Percentiles rank a stretch among this genome's conserved stretches.
Conservation (phyloP, 2,113 vertebrate species). For the Corythoichthys haematopterus region DNA sequence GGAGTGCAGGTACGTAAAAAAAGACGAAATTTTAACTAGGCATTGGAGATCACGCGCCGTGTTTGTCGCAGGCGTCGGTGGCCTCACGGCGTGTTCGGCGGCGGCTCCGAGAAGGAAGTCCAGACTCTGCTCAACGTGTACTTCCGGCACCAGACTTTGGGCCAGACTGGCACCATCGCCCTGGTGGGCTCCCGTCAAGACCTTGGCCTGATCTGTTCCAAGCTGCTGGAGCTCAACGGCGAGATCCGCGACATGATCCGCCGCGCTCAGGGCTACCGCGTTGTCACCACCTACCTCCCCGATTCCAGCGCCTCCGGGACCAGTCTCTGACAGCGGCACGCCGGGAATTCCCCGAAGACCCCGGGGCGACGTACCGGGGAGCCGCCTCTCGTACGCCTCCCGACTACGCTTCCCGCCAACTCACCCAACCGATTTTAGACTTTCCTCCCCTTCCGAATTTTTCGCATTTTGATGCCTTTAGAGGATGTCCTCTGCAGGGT, state of each 20-base stretch:
- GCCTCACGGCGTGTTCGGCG: slow-evolving; percentile 94
- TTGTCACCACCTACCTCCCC: slow-evolving; percentile 89
- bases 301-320: slow-evolving; percentile 89
- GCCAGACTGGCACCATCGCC: slow-evolving; percentile 94
- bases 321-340: slow-evolving; percentile 95
- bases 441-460: slow-evolving; percentile 18
- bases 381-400: slow-evolving; percentile 47
- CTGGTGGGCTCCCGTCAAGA: slow-evolving; percentile 96
- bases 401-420: slow-evolving; percentile 33
- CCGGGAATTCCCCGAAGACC: slow-evolving; percentile 60
- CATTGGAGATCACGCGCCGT: neutral
- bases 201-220: slow-evolving; percentile 89
- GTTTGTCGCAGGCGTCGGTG: slow-evolving; percentile 79
- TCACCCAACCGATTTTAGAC: slow-evolving; percentile 12
- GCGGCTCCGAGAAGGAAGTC: slow-evolving; percentile 88
- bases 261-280: slow-evolving; percentile 90
- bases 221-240: slow-evolving; percentile 92
- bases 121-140: slow-evolving; percentile 97
- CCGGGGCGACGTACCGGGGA: slow-evolving; percentile 27
- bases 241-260: slow-evolving; percentile 98
- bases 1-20: slow-evolving; percentile 83
- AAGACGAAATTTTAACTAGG: neutral
- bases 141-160: slow-evolving; percentile 95
- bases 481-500: slow-evolving; percentile 31
- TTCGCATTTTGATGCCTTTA: slow-evolving; percentile 29